These are phyloP conservation scores for Deroptyus accipitrinus DNA, from an alignment of 2,113 vertebrate genomes.

Conservation along the genomic window DNA sequence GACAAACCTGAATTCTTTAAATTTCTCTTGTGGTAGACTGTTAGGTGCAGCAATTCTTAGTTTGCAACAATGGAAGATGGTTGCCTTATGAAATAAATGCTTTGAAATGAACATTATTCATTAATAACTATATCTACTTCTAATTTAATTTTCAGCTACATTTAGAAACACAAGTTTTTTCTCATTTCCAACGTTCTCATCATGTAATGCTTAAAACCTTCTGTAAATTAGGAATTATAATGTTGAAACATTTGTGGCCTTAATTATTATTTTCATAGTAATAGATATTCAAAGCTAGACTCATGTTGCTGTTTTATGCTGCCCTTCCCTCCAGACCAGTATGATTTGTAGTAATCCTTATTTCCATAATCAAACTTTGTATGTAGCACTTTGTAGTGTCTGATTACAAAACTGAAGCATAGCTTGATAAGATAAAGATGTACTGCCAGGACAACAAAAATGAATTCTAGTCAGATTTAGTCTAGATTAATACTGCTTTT, in stretches of 20 bases:
- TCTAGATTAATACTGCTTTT: not conserved
- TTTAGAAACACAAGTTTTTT: not conserved
- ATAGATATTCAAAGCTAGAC: not conserved
- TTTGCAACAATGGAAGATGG: not conserved
- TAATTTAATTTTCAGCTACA: not conserved
- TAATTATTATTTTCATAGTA: not conserved
- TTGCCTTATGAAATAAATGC: not conserved
- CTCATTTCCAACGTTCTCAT: not conserved
- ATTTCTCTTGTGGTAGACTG: not conserved
- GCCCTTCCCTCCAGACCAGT: not conserved
- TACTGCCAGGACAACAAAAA: not conserved
- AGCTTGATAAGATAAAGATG: not conserved
- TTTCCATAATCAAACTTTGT: not conserved
- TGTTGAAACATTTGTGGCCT: not conserved
- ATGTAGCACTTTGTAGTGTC: not conserved
- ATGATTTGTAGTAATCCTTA: not conserved
- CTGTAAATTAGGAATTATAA: not conserved
- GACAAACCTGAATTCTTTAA: not conserved
- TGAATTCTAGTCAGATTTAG: not conserved
- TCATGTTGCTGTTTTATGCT: not conserved
- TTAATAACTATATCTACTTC: not conserved
- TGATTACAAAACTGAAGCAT: not conserved
- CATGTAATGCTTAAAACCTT: not conserved
- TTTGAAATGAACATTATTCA: not conserved
- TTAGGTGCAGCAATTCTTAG: not conserved